These are phyloP conservation scores for Dromas ardeola DNA, from an alignment of 2,113 vertebrate genomes.

Conservation along the genomic window DNA sequence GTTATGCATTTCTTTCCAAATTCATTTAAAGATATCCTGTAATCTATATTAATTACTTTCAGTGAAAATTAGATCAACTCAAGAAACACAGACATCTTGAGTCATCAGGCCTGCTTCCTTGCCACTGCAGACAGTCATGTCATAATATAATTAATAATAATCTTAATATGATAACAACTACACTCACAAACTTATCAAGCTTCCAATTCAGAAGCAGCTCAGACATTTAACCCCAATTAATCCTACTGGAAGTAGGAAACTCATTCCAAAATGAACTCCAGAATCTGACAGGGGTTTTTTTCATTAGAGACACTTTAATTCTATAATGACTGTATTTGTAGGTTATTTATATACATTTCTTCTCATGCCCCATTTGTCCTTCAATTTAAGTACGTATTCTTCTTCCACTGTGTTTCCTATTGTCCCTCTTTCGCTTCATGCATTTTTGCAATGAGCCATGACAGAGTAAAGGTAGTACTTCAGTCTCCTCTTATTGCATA, in stretches of 20 bases:
- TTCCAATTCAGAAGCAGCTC: background rate
- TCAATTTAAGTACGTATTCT: background rate
- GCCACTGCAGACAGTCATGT: background rate
- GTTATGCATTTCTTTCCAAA: background rate
- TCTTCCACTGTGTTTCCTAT: background rate
- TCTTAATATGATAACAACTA: conserved; percentile 18
- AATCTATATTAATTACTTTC: conserved; percentile 4
- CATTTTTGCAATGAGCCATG: background rate
- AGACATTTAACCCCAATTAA: conserved; percentile 54
- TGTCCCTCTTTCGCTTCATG: background rate
- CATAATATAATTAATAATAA: conserved; percentile 42
- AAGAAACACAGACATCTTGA: conserved; percentile 20
- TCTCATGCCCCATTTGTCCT: background rate
- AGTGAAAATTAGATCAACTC: background rate
- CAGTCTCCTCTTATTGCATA: background rate
- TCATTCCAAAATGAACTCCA: background rate
- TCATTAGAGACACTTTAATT: background rate
- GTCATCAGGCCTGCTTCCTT: conserved; percentile 28
- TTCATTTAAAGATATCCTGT: background rate
- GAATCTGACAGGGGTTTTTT: background rate
- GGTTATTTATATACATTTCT: conserved; percentile 3
- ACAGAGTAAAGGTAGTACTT: background rate
- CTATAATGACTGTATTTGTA: background rate
- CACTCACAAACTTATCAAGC: background rate
- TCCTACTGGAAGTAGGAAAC: background rate